phyloP scores from a whole-genome alignment of 2,888 invertebrate genomes.

The Drosophila lacicola region DNA sequence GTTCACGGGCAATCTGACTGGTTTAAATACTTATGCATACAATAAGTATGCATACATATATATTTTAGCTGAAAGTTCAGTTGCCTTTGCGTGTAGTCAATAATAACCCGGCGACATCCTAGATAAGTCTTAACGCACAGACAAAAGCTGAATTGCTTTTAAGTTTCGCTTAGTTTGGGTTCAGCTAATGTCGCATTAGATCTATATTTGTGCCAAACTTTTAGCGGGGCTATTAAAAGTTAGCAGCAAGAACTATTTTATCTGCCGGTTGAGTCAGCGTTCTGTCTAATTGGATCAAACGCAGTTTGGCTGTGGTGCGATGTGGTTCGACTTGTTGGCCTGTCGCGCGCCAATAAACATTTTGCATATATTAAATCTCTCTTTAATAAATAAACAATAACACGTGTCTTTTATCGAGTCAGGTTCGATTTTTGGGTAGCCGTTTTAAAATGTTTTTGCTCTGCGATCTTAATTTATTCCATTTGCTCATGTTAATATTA shows the following conservation, averaged over 20 bases:
- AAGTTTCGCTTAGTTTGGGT: slow-evolving; percentile 6
- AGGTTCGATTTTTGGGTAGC: slow-evolving; percentile 13
- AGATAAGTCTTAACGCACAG: slow-evolving; percentile 4
- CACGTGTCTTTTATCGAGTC: slow-evolving; percentile 48
- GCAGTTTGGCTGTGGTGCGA: slow-evolving; percentile 5
- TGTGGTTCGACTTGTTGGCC: slow-evolving; percentile 15
- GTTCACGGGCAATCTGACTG: slow-evolving; percentile 23
- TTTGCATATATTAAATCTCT: slow-evolving; percentile 44
- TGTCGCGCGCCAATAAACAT: slow-evolving; percentile 38
- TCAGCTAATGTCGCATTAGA: not conserved
- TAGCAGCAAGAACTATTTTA: slow-evolving; percentile 2
- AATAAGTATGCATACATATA: not conserved
- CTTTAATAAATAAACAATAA: slow-evolving; percentile 45
- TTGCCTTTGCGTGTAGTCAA: slow-evolving; percentile 3
- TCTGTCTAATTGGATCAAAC: slow-evolving; percentile 22
- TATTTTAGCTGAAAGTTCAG: slow-evolving; percentile 1
- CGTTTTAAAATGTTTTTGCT: slow-evolving; percentile 14
- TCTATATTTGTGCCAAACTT: slow-evolving; percentile 16
- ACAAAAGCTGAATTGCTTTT: slow-evolving; percentile 13
- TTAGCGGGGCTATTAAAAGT: slow-evolving; percentile 18
- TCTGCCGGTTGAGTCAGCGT: slow-evolving; percentile 34
- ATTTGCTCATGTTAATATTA: slow-evolving; percentile 18
- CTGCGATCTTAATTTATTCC: slow-evolving; percentile 28
- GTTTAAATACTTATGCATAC: slow-evolving; percentile 1
- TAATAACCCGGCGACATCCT: slow-evolving; percentile 4